Base-by-base conservation (phyloP, 1,140 invertebrate genomes). In the Rhagoletis zephyria region DNA sequence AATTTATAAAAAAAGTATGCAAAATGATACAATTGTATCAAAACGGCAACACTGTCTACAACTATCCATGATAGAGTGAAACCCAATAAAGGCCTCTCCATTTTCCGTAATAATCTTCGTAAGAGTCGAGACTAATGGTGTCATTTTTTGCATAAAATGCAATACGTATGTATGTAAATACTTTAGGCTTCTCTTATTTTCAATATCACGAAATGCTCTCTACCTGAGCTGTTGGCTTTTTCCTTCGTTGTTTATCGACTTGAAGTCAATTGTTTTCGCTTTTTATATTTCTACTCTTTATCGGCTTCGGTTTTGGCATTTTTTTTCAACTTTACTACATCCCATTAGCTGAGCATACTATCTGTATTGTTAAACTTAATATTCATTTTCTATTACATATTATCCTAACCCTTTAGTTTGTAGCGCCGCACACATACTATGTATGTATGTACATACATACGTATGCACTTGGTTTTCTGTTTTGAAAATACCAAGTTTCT, bases 201-300 rank as follows among this genome's bases (percentile, higher is more conserved):
- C 45, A 1, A 16, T 48, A 14, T 67, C 12, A 4, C 87, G 87
- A 86, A 87, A 88, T 87, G 14, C 51, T 88, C 74, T 64, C 16
- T 77, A 30, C 67, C 70, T 87, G 42, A 70, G 77, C 19, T 77
- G 87, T 56, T 64, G 86, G 42, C 85, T 74, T 87, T 59, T 87
- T 88, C 87, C 56, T 64, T 88, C 88, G 88, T 87, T 70, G 88
- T 74, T 74, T 74, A 74, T 74, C 67, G 67, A 74, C 67, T 45
- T 74, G 45, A 16, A 74, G 40, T 16, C 40, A 74, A 74, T 48
- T 48, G 5, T 5, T 56, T 56, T 30, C 5, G 5, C 51, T 56
- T 56, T 10, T 5, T 56, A 7, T 10, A 56, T 10, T 63, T 14
- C 64, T 67, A 40, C 40, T 64, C 30, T 67, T 67, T 30, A 30